A percentile compares a stretch with the other conserved stretches of the same genome.
phyloP scores from a whole-genome alignment of 2,113 vertebrate species.

The Gymnogyps californianus region DNA sequence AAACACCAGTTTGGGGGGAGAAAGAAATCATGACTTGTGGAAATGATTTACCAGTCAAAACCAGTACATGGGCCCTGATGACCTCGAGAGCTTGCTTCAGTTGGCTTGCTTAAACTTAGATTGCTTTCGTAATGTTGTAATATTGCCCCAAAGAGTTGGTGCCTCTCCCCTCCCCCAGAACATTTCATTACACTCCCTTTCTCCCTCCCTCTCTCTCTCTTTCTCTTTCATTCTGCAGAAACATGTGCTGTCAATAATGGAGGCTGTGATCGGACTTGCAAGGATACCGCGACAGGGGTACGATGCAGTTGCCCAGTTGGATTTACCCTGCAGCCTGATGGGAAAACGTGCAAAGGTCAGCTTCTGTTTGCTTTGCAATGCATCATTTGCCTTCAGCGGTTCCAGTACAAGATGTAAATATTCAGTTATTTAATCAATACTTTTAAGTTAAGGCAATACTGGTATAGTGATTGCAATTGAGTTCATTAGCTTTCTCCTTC shows the following conservation, averaged over 20 bases:
- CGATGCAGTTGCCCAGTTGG: constrained; percentile 96
- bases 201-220: constrained; percentile 20
- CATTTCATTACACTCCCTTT: constrained; percentile 53
- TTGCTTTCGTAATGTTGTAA: not conserved
- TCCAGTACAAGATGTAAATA: constrained; percentile 41
- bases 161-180: constrained; percentile 28
- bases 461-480: not conserved
- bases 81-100: constrained; percentile 1
- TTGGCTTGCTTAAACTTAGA: constrained; percentile 3
- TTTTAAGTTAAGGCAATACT: not conserved
- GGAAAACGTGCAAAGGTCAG: constrained; percentile 99
- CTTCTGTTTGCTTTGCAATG: constrained; percentile 67
- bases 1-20: not conserved
- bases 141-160: not conserved
- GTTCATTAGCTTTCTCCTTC: not conserved
- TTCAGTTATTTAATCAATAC: constrained; percentile 43
- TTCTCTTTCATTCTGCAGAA: constrained; percentile 78
- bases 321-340: constrained; percentile 94
- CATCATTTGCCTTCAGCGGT: constrained; percentile 46
- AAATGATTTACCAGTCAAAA: not conserved
- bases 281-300: constrained; percentile 95
- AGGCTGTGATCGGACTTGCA: constrained; percentile 95
- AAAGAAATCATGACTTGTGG: not conserved
- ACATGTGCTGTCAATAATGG: constrained; percentile 97
- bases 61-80: not conserved